Conservation (phyloP, 2,113 vertebrate species). For the Cyphomyrus discorhynchus region DNA sequence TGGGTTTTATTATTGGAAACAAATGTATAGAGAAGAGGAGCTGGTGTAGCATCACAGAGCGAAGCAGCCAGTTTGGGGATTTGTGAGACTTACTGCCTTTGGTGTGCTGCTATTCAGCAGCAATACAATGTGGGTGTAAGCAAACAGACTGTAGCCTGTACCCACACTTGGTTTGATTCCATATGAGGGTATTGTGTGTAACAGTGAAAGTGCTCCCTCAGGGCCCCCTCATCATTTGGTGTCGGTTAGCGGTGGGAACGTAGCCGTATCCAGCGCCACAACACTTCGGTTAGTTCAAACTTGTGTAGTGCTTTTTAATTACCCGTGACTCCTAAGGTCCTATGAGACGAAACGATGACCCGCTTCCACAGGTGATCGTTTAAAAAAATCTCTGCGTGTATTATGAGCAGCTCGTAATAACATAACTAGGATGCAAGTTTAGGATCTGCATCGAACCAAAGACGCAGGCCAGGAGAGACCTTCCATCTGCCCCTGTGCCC, state of each 20-base stretch:
- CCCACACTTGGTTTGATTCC: constrained; percentile 1
- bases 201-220: not conserved
- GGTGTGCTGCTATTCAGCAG: not conserved
- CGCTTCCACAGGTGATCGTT: not conserved
- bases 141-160: not conserved
- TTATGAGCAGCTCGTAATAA: not conserved
- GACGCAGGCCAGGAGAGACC: not conserved
- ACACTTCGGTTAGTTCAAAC: not conserved
- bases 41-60: not conserved
- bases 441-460: not conserved
- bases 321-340: not conserved
- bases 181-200: not conserved
- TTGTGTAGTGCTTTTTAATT: not conserved
- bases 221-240: not conserved
- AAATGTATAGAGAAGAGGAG: not conserved
- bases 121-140: not conserved
- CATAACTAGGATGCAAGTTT: not conserved
- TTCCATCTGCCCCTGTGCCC: not conserved
- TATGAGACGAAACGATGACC: not conserved
- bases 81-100: not conserved
- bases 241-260: not conserved
- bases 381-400: not conserved
- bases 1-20: not conserved
- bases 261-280: not conserved
- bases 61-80: not conserved